These are phyloP conservation scores for Xiphophorus birchmanni DNA, from an alignment of 2,797 vertebrate genomes.

Conservation along the genomic window DNA sequence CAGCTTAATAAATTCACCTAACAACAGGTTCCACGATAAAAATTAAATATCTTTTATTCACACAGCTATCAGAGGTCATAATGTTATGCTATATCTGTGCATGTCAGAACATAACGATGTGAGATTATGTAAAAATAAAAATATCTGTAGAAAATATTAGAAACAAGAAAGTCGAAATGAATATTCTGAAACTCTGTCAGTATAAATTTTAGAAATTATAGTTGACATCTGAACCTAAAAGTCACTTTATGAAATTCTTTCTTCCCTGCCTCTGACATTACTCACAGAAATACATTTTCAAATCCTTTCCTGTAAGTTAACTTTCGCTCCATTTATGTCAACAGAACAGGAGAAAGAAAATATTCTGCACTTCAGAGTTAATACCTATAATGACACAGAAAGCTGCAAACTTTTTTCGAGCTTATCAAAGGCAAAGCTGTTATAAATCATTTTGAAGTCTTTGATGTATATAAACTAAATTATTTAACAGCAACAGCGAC, in stretches of 20 bases:
- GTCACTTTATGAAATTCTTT: not conserved
- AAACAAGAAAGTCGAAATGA: not conserved
- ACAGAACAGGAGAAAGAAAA: not conserved
- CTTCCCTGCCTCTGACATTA: not conserved
- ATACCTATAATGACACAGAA: not conserved
- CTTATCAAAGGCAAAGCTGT: conserved; percentile 6
- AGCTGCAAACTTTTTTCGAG: conserved; percentile 12
- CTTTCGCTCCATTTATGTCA: conserved; percentile 15
- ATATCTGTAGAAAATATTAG: too few relatives aligned
- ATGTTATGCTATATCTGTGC: not conserved
- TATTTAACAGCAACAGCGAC: not conserved
- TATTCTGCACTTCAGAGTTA: not conserved
- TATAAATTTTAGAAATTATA: not conserved
- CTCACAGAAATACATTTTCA: not conserved
- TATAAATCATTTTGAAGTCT: conserved; percentile 2
- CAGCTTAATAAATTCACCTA: not conserved
- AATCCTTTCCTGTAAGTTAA: not conserved
- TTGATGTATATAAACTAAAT: conserved; percentile 6
- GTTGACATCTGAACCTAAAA: not conserved
- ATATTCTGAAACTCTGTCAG: not conserved
- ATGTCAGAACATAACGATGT: not conserved
- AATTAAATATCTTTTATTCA: not conserved
- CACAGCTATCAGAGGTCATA: not conserved
- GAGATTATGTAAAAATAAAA: not conserved
- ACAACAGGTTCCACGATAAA: not conserved